Conservation (phyloP, 2,797 vertebrate genomes). For the Muscicapa striata region DNA sequence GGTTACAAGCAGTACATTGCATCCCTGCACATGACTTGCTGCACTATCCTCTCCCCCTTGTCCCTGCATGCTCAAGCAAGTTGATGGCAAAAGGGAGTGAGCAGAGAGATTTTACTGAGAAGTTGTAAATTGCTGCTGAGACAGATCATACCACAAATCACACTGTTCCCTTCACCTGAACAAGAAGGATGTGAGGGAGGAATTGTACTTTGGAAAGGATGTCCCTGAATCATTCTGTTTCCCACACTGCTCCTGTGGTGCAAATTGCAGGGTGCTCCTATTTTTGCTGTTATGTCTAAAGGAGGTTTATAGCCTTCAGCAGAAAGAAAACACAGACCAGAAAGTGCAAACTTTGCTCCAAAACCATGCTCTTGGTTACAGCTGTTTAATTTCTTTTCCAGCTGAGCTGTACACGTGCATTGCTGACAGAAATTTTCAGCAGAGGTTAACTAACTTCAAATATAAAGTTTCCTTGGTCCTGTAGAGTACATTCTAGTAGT, state of each 20-base stretch:
- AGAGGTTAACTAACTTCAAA: neutral
- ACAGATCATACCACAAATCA: slow-evolving; percentile 43
- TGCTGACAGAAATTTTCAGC: neutral
- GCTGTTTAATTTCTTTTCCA: neutral
- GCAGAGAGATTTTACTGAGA: slow-evolving; percentile 9
- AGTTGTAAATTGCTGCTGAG: slow-evolving; percentile 35
- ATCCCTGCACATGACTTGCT: neutral
- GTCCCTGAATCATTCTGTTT: neutral
- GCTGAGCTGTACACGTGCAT: neutral
- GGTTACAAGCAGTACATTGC: slow-evolving; percentile 17
- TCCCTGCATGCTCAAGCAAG: neutral
- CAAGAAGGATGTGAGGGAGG: slow-evolving; percentile 33
- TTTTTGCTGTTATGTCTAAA: neutral
- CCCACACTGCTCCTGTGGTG: neutral
- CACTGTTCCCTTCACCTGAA: slow-evolving; percentile 37
- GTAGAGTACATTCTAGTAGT: neutral
- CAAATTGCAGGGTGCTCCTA: neutral
- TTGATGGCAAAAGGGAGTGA: neutral
- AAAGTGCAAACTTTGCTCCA: neutral
- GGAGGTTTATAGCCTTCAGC: neutral
- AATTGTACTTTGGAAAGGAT: neutral
- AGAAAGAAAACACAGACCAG: neutral
- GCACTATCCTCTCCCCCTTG: neutral
- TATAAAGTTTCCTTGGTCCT: neutral
- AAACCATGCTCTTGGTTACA: neutral